phyloP scores from a whole-genome alignment of 1,140 invertebrate species.

The Lanistes nyassanus region DNA sequence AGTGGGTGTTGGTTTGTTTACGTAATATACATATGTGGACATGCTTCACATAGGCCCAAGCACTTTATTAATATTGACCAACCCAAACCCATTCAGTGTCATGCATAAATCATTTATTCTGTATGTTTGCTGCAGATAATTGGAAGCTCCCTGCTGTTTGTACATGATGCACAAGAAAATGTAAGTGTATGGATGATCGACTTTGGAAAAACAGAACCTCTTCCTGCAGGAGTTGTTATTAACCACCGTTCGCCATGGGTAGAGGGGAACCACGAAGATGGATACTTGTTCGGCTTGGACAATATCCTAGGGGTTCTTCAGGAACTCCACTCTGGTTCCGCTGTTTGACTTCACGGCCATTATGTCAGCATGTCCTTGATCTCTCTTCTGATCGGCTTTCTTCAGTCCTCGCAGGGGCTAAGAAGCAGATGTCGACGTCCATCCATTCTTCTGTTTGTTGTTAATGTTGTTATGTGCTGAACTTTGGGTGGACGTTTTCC shows the following conservation, averaged over 20 bases:
- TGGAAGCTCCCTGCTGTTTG: conserved; percentile 94
- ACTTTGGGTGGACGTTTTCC: no score
- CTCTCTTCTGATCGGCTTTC: no score
- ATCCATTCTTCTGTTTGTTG: no score
- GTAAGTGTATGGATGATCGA: conserved; percentile 97
- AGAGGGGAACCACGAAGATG: conserved; percentile 98
- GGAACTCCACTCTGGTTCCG: conserved; percentile 33
- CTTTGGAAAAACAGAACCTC: conserved; percentile 92
- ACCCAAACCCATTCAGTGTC: no score
- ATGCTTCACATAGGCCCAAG: no score
- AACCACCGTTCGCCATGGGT: conserved; percentile 88
- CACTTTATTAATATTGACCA: no score
- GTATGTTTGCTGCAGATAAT: conserved; percentile 77
- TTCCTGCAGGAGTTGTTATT: conserved; percentile 81
- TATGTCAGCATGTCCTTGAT: background rate
- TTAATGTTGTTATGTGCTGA: no score
- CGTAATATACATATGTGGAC: no score
- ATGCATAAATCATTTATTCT: background rate
- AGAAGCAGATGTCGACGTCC: no score
- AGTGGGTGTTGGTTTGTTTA: no score
- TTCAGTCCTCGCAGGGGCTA: no score
- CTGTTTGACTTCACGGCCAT: background rate
- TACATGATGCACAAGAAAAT: conserved; percentile 84
- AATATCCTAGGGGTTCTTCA: conserved; percentile 86
- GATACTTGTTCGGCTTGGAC: conserved; percentile 93